These are phyloP conservation scores for Leucoma salicis DNA, from an alignment of 2,888 invertebrate genomes.

Conservation along the genomic window DNA sequence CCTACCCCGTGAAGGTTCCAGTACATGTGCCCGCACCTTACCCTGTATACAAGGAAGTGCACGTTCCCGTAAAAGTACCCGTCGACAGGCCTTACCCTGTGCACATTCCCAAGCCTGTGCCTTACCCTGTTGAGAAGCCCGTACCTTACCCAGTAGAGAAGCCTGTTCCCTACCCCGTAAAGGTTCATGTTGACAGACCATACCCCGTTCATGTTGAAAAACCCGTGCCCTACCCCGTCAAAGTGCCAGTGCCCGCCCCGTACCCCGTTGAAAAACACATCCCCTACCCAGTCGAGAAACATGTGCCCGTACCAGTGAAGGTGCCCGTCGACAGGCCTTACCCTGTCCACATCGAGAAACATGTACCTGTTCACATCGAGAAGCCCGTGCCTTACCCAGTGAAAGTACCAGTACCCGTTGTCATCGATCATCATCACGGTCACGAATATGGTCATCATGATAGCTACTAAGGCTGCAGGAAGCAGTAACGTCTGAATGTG, in stretches of 20 bases:
- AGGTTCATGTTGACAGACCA: conserved; percentile 83
- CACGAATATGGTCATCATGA: conserved; percentile 78
- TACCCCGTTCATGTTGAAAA: conserved; percentile 72
- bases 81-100: conserved; percentile 85
- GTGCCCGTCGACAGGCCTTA: conserved; percentile 84
- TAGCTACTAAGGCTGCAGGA: conserved; percentile 81
- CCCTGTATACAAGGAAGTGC: conserved; percentile 83
- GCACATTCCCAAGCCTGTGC: conserved; percentile 83
- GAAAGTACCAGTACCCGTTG: conserved; percentile 82
- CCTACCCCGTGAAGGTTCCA: conserved; percentile 84
- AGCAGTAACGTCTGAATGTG: conserved; percentile 76
- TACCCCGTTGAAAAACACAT: conserved; percentile 84
- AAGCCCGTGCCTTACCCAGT: conserved; percentile 84
- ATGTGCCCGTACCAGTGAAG: conserved; percentile 85
- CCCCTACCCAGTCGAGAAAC: conserved; percentile 86
- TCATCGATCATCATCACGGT: conserved; percentile 71
- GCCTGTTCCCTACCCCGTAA: conserved; percentile 83
- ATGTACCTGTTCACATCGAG: conserved; percentile 84
- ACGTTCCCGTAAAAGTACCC: conserved; percentile 84
- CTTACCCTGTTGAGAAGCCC: conserved; percentile 81
- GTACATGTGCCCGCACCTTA: conserved; percentile 84
- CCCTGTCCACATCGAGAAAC: conserved; percentile 85
- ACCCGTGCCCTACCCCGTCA: conserved; percentile 80
- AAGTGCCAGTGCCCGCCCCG: conserved; percentile 85
- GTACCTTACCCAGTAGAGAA: conserved; percentile 84